These are phyloP conservation scores for Tipula lateralis DNA, from an alignment of 2,888 invertebrate species.

Conservation along the genomic window DNA sequence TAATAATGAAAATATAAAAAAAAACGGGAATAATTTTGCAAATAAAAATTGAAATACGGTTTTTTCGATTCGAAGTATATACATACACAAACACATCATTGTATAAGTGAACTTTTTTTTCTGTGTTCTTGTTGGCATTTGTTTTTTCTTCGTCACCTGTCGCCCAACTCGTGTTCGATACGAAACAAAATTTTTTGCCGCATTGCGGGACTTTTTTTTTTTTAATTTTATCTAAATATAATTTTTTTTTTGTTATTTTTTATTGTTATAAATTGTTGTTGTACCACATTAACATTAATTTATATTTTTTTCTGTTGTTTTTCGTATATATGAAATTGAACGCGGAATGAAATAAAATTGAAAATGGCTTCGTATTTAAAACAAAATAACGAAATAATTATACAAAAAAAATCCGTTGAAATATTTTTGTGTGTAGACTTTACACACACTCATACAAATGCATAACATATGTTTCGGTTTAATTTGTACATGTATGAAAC, in stretches of 20 bases:
- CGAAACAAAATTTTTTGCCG: slow-evolving; percentile 43
- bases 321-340: neutral
- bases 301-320: neutral
- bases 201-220: slow-evolving; percentile 48
- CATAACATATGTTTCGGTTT: slow-evolving; percentile 20
- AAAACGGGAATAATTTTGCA: neutral
- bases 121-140: slow-evolving; percentile 34
- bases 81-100: neutral
- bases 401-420: neutral
- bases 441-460: neutral
- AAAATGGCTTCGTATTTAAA: neutral
- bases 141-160: slow-evolving; percentile 42
- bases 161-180: slow-evolving; percentile 43
- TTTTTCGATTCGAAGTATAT: neutral
- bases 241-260: slow-evolving; percentile 3
- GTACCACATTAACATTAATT: neutral
- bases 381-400: neutral
- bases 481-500: neutral
- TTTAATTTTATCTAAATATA: slow-evolving; percentile 27
- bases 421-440: neutral
- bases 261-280: slow-evolving; percentile 15
- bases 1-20: neutral
- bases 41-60: neutral
- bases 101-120: neutral
- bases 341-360: neutral